A percentile compares a stretch with the other conserved stretches of the same genome.
These are phyloP conservation scores for Timema podura DNA, from an alignment of 2,888 invertebrate genomes.

Conservation along the genomic window DNA sequence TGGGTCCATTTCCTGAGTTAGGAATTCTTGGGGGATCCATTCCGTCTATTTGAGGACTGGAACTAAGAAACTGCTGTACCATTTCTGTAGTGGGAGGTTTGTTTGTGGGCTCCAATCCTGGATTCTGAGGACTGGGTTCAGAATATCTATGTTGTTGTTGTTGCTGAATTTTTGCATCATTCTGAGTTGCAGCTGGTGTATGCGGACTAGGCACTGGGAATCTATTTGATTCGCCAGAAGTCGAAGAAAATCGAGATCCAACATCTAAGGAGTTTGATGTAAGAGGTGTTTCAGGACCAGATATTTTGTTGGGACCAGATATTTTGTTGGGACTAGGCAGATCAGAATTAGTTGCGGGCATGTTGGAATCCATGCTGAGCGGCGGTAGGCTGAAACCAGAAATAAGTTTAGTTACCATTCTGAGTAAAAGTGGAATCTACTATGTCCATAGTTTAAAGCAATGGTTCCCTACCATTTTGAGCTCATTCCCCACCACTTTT, in stretches of 20 bases:
- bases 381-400: slow-evolving; percentile 39
- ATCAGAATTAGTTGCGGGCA: slow-evolving; percentile 37
- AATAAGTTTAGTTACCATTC: slow-evolving; percentile 35
- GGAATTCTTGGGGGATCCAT: slow-evolving; percentile 43
- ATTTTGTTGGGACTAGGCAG: slow-evolving; percentile 33
- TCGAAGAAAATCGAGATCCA: slow-evolving; percentile 42
- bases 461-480: too few species aligned
- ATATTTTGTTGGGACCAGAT: too few species aligned
- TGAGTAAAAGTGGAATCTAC: too few species aligned
- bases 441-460: too few species aligned
- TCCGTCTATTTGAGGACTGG: slow-evolving; percentile 41
- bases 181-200: slow-evolving; percentile 40
- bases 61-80: slow-evolving; percentile 39
- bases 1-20: slow-evolving; percentile 27
- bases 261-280: slow-evolving; percentile 50
- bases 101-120: slow-evolving; percentile 29
- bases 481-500: too few species aligned
- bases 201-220: slow-evolving; percentile 52
- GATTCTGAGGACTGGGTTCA: slow-evolving; percentile 39
- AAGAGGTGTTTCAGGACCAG: slow-evolving; percentile 49
- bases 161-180: slow-evolving; percentile 19
- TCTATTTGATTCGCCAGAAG: slow-evolving; percentile 41
- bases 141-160: slow-evolving; percentile 38
- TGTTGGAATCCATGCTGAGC: slow-evolving; percentile 37
- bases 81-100: slow-evolving; percentile 32